Evolutionary conservation across 2,113 vertebrate genomes (phyloP), one percentile per base, ranked within the genome.

Genomic region (Calypte anna): DNA sequence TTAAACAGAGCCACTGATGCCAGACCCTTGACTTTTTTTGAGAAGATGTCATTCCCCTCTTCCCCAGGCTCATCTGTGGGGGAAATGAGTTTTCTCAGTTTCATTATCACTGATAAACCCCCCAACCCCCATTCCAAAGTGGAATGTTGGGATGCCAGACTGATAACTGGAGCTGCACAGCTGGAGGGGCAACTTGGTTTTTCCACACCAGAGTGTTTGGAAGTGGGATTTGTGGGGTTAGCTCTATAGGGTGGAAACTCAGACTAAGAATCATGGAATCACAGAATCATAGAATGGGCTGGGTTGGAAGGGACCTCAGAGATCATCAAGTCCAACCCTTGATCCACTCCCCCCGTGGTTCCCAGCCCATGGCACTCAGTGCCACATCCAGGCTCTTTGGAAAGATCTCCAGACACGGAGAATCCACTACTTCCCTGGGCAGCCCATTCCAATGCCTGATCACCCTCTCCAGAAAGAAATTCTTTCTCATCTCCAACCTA

Each of bases 31-130:
- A 63, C 80, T 82, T 27, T 1, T 15, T 77, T 67, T 27, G 78
- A 43, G 72, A 91, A 94, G 95, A 82, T 66, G 33, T 62, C 90
- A 75, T 88, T 84, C 91, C 70, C 46, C 54, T 69, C 62, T 68
- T 61, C 90, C 30, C 28, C 62, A 51, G n/a, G 69, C 85, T 95
- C 78, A 43, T 91, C 61, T 91, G 78, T 1, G 15, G 82, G 82
- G 89, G 96, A 93, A 96, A 94, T 96, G 94, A 82, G 77, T 90
- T 90, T 92, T 93, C 86, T 91, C 63, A 3, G 63, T 88, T 96
- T 96, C 95, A 92, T 97, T 96, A 93, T n/a, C 80, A 12, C 94
- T 91, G 59, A 94, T 27, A 88, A 95, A 55, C 63, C 79, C 83
- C 62, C 87, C 67, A 79, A 82, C 62, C 87, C 74, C 69, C 69